These are phyloP conservation scores for Geopemphigus sp. DNA, from an alignment of 1,140 invertebrate species.

Conservation along the genomic window DNA sequence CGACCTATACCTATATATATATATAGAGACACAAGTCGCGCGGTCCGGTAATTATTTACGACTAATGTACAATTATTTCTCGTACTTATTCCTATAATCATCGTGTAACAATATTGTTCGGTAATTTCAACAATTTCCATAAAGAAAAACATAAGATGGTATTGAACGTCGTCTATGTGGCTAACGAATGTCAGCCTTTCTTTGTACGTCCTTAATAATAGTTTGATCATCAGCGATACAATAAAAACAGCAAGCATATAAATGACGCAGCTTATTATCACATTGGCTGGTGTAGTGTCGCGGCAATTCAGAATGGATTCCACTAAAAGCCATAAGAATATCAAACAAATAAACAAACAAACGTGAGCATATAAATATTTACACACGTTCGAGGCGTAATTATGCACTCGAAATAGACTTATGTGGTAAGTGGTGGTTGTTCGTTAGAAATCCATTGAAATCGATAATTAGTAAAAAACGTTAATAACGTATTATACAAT, in stretches of 20 bases:
- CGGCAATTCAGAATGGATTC: neutral
- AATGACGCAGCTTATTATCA: neutral
- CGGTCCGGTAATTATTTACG: too few relatives aligned
- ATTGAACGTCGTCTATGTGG: neutral
- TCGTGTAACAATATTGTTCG: conserved; percentile 39
- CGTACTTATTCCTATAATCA: conserved; percentile 2
- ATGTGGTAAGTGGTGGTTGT: too few relatives aligned
- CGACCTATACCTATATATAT: too few relatives aligned
- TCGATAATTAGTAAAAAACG: too few relatives aligned
- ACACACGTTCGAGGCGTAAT: too few relatives aligned
- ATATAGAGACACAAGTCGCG: too few relatives aligned
- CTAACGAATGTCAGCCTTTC: neutral
- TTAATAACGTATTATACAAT: too few relatives aligned
- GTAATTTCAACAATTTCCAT: conserved; percentile 39
- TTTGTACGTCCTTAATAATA: neutral
- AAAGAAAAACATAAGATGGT: neutral
- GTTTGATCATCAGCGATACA: conserved; percentile 9
- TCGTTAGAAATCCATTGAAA: too few relatives aligned
- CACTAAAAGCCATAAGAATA: conserved; percentile 1
- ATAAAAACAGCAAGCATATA: neutral
- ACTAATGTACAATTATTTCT: neutral
- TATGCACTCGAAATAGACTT: too few relatives aligned
- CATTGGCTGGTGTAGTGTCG: too few relatives aligned
- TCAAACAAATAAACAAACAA: too few relatives aligned
- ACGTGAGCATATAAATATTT: too few relatives aligned